Percentiles rank a stretch among this genome's conserved stretches.
Evolutionary conservation across 2,888 invertebrate genomes (phyloP).

Genomic region (Thysanoteuthis rhombus): DNA sequence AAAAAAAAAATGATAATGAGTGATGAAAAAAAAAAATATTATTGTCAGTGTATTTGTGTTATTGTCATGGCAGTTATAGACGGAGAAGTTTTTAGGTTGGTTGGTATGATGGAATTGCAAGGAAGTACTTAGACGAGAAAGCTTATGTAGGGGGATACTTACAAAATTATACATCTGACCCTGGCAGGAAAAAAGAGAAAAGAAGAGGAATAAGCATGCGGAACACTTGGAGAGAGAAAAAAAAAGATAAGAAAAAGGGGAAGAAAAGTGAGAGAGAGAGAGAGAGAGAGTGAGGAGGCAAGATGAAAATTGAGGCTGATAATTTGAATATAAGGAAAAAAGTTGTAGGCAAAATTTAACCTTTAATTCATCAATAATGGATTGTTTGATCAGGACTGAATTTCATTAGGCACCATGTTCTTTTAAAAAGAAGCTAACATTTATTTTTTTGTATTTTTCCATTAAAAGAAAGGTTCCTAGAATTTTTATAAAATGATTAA

Average conservation of each 20-base stretch:
- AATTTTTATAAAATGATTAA: no score
- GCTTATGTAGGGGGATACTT: constrained; percentile 20
- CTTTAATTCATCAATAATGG: no score
- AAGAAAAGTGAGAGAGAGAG: no score
- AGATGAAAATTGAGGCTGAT: neutral
- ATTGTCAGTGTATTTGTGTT: neutral
- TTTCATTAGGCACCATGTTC: no score
- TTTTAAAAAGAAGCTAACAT: no score
- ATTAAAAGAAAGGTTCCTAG: no score
- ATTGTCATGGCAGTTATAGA: neutral
- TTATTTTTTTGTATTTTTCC: no score
- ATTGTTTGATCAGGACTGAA: no score
- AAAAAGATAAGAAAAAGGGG: neutral
- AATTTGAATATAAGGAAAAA: neutral
- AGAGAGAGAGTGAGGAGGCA: neutral
- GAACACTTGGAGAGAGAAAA: neutral
- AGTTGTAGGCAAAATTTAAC: no score
- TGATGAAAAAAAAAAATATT: neutral
- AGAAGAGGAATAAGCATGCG: neutral
- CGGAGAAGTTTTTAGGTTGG: neutral
- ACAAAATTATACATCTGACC: constrained; percentile 29
- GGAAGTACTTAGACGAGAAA: neutral
- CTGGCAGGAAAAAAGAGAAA: constrained; percentile 21
- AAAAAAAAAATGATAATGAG: neutral
- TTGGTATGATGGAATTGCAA: neutral